Evolutionary conservation across 2,888 invertebrate species (phyloP), one percentile per base, ranked within the genome.

Genomic region (Drosophila imparisetae): DNA sequence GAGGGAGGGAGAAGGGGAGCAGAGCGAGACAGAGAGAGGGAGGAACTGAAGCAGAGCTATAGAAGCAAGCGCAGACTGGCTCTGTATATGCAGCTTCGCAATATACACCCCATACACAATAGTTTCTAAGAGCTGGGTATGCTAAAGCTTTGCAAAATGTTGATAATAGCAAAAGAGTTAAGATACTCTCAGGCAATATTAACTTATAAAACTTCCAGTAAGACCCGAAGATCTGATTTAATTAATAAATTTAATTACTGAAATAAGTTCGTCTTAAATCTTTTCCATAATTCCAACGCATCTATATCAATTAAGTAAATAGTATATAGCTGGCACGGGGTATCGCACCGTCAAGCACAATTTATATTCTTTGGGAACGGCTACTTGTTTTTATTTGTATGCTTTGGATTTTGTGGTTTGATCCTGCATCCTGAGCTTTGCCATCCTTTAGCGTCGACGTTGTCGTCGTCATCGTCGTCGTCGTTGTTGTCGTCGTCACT

Each of bases 331-430:
- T 21, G 15, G 7, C 50, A 53, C 29, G 71, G 69, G 65, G 61
- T 60, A 70, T 75, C 21, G 21, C 1, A 0, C 0, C 21, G 57
- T 27, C 58, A n/a, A 4, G 1, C 60, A 61, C 2, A 5, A 30
- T 15, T 42, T 18, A 7, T 0, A 4, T 7, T 7, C 6, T 13
- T 45, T 5, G 7, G 27, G 11, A 18, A 8, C 18, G 21, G n/a
- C 40, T 61, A 29, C 57, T 60, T 72, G 80, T 75, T 77, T 77
- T 82, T 88, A 83, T 90, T 88, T 88, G 80, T 89, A 78, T 88
- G 83, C 86, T 86, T 86, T 86, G 85, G 85, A 90, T 91, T 91
- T 91, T 90, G 91, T 86, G 87, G 89, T 89, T 90, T 90, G 91
- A 90, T 89, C 90, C 90, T 89, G 89, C 90, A 90, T 89, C 89